Evolutionary conservation across 2,113 vertebrate genomes (phyloP), one percentile per base, ranked within the genome.

Genomic region (Argyrosomus japonicus): DNA sequence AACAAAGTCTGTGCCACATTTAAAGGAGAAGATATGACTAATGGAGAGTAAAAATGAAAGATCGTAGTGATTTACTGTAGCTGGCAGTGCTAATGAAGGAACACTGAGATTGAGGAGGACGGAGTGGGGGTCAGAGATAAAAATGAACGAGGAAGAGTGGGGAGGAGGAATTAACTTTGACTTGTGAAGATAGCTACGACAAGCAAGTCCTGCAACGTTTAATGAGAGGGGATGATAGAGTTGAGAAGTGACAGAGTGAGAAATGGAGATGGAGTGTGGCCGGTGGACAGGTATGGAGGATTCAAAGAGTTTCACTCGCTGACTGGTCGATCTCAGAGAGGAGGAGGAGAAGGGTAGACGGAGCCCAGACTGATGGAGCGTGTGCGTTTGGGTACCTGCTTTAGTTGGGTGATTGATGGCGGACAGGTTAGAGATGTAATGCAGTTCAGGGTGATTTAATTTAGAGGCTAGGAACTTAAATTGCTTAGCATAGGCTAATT

Each of bases 391-490:
- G 50, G 50, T n/a, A 32, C 74, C 57, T 84, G 75, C 83, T 89
- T 78, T n/a, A 45, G 69, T 53, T 36, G 23, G 53, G 57, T 90
- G 92, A 93, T 79, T 78, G 87, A 90, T 90, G 78, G 77, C 6
- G 2, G 75, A 68, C 21, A 47, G 64, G 78, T 87, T 74, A 56
- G 75, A 75, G 78, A 86, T 64, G 29, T 73, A 72, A 60, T 57
- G 82, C 56, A 50, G 75, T 68, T 86, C 77, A 73, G 47, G 19
- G 10, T 48, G 75, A 75, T 87, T 84, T 79, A 18, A 92, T 90
- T 89, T 86, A 17, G 73, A 83, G 71, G 11, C 71, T 60, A 47
- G 53, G 51, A 81, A 74, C 77, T 68, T 75, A n/a, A n/a, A 68
- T 69, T 81, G 75, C 76, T 78, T 76, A 56, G 70, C 80, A 62